Conservation (phyloP, 1,140 invertebrate genomes). For the Aricia agestis region DNA sequence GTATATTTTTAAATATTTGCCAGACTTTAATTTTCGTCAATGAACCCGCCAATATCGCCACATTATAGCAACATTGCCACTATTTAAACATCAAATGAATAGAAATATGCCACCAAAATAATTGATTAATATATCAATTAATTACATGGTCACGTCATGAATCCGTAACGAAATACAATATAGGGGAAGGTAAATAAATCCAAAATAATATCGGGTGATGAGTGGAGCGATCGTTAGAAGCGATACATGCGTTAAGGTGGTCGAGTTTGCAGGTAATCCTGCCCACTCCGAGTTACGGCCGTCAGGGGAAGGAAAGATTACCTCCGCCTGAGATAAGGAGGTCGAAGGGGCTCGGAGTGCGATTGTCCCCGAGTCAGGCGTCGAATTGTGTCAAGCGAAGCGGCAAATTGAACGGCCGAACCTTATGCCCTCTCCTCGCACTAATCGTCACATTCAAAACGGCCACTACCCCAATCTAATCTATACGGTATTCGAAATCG, state of each 20-base stretch:
- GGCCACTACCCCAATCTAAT: constrained; percentile 57
- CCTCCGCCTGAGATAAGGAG: constrained; percentile 74
- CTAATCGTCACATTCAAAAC: constrained; percentile 71
- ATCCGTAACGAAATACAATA: not conserved
- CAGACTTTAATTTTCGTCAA: no score
- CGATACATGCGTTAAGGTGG: constrained; percentile 69
- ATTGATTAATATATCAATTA: no score
- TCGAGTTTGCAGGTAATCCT: constrained; percentile 73
- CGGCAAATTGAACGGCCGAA: constrained; percentile 75
- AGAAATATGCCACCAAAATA: no score
- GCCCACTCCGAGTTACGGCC: constrained; percentile 75
- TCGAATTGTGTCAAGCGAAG: constrained; percentile 76
- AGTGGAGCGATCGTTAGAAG: constrained; percentile 63
- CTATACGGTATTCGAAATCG: constrained; percentile 43
- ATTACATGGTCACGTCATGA: no score
- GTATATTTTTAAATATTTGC: no score
- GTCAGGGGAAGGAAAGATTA: constrained; percentile 75
- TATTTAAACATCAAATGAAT: no score
- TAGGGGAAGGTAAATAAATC: not conserved
- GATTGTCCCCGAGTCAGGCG: constrained; percentile 75
- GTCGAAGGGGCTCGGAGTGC: constrained; percentile 72
- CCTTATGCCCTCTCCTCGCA: constrained; percentile 66
- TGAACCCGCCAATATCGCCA: no score
- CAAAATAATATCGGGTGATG: constrained; percentile 23
- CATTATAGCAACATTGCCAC: no score